These are phyloP conservation scores for Sepioteuthis lessoniana DNA, from an alignment of 2,888 invertebrate genomes.

Conservation along the genomic window DNA sequence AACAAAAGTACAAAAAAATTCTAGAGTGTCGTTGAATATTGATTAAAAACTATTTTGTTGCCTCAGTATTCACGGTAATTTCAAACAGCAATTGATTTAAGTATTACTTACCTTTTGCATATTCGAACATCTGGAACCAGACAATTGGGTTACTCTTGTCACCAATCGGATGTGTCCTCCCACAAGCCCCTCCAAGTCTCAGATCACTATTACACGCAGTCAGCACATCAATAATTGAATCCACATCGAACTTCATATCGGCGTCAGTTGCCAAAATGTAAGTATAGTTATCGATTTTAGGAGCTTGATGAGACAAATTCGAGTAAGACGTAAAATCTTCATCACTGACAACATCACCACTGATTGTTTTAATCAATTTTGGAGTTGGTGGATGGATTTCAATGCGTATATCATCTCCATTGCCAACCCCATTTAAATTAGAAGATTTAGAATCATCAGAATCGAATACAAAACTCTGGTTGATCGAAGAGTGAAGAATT, in stretches of 20 bases:
- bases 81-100: no score
- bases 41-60: no score
- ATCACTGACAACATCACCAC: neutral
- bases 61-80: no score
- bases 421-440: neutral
- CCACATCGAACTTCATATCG: conserved; percentile 63
- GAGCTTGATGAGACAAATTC: neutral
- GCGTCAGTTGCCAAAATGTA: conserved; percentile 66
- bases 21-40: no score
- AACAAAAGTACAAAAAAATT: no score
- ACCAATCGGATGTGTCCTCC: conserved; percentile 63
- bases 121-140: conserved; percentile 66
- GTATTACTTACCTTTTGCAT: conserved; percentile 60
- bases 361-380: neutral
- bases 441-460: neutral
- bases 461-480: neutral
- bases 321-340: neutral
- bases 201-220: conserved; percentile 58
- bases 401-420: neutral
- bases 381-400: neutral
- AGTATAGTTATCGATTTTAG: conserved; percentile 59
- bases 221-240: conserved; percentile 59
- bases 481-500: neutral
- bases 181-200: conserved; percentile 62
- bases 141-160: conserved; percentile 59